Evolutionary conservation across 2,797 vertebrate genomes (phyloP), one percentile per base, ranked within the genome.

Genomic region (Xyrichtys novacula): DNA sequence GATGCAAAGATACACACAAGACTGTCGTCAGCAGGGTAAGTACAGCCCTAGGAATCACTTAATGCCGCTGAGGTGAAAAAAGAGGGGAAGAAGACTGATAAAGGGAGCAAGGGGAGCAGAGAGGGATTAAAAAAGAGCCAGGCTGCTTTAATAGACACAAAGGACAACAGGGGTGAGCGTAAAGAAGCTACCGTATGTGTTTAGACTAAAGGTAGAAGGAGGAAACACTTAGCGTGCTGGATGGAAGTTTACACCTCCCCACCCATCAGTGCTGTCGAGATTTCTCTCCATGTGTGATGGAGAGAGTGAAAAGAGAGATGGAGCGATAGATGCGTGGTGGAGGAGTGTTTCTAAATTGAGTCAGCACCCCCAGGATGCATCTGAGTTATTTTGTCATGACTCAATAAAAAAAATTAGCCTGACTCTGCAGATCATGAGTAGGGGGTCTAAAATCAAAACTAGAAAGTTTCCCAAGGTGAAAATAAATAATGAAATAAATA

Each of bases 261-360:
- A 52, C 71, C 46, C 40, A 71, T 83, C 71, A 82, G 74, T 71
- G 48, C 38, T 48, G 63, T 55, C 14, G 16, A 63, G 55, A 23
- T 19, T 22, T 19, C 70, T 67, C 49, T 39, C 65, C 34, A 62
- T 36, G 38, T 70, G 63, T 60, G 65, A 65, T 81, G 68, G 29
- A 56, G 56, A 55, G 48, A 65, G 43, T 43, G 23, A 1, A 49
- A 32, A 38, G 58, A 36, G 7, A 47, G 28, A 63, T 56, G 47
- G 47, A 67, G 44, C 40, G 3, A 40, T 44, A 56, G 65, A 71
- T 53, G 58, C 64, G 65, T 60, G 70, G 62, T 53, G n/a, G 66
- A 77, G 72, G 44, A 80, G 57, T 65, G 49, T 72, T 77, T 88
- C 71, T 76, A 77, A 81, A 83, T 72, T 62, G 65, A 87, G 78